These are phyloP conservation scores for Neoitamus cyanurus DNA, from an alignment of 2,888 invertebrate species.

Conservation along the genomic window DNA sequence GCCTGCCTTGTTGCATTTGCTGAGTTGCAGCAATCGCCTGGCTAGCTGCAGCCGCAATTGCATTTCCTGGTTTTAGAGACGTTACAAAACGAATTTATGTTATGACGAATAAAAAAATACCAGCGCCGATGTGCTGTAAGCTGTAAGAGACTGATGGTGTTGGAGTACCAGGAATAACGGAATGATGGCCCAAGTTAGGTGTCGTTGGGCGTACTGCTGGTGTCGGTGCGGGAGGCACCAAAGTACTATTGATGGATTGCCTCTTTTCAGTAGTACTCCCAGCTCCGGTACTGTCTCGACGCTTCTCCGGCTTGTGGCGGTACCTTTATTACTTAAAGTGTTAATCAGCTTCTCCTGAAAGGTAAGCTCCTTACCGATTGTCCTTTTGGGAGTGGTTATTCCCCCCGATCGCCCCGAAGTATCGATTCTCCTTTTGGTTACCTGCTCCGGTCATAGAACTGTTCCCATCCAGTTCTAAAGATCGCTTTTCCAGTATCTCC, in stretches of 20 bases:
- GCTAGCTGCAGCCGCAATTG: conserved; percentile 92
- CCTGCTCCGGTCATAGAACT: conserved; percentile 69
- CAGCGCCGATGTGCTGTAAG: conserved; percentile 86
- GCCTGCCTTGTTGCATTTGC: conserved; percentile 93
- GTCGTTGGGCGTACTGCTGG: conserved; percentile 57
- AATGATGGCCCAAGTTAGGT: conserved; percentile 58
- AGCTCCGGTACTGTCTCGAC: conserved; percentile 75
- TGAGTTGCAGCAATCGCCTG: conserved; percentile 97
- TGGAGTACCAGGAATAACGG: conserved; percentile 58
- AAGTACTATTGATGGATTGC: conserved; percentile 57
- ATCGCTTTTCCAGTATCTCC: conserved; percentile 92
- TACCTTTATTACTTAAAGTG: conserved; percentile 63
- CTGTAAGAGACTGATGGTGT: conserved; percentile 71
- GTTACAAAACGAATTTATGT: neutral
- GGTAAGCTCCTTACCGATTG: conserved; percentile 36
- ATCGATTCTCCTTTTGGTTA: conserved; percentile 88
- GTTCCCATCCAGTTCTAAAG: conserved; percentile 82
- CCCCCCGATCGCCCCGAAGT: conserved; percentile 63
- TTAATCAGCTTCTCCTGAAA: neutral
- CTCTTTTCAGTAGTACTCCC: conserved; percentile 62
- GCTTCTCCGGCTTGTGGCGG: conserved; percentile 77
- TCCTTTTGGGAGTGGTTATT: conserved; percentile 55
- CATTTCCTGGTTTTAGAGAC: conserved; percentile 69
- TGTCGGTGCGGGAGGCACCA: conserved; percentile 50
- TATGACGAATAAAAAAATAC: conserved; percentile 61